Base-by-base conservation (phyloP, 2,113 vertebrate genomes). In the Tautogolabrus adspersus region DNA sequence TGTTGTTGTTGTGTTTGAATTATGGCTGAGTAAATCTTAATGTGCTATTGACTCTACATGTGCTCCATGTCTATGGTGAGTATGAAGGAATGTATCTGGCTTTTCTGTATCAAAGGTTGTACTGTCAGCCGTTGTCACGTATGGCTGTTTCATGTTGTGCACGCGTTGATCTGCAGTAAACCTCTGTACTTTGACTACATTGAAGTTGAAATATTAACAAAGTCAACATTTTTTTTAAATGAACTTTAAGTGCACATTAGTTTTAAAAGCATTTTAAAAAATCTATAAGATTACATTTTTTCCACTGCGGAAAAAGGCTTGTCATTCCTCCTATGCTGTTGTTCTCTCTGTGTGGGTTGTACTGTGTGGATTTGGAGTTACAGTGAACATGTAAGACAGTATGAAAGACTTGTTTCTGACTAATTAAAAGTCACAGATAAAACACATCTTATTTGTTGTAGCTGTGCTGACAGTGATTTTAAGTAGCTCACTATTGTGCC, bases 21-120 rank as follows among this genome's bases (percentile, higher is more conserved):
- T 34, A 4, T 34, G 30, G 30, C 30, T 34, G 30, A 34, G 30
- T 34, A 34, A 34, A 34, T 34, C 30, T 34, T 78, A 72, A 65
- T 84, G 88, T 90, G 84, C 80, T 84, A 80, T 44, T 73, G 59
- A 78, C 51, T 76, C 59, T 75, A 72, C 49, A 72, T 90, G 87
- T 91, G 91, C 87, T 90, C 87, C 3, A 67, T 66, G 67, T 87
- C 21, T 75, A 51, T 5, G 62, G 40, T 73, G 34, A 75, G n/a
- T 76, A 57, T 26, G 61, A 76, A 79, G 26, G 12, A 77, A 66
- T 40, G 40, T n/a, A 79, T 62, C 68, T 84, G 72, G 37, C 42
- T 70, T 85, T 73, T 75, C 47, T 82, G 30, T 57, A 40, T 67
- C n/a, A 3, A 23, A 42, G 19, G 19, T 59, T 83, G 26, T 68